These are phyloP conservation scores for Andrena camellia DNA, from an alignment of 2,888 invertebrate species.

Conservation along the genomic window DNA sequence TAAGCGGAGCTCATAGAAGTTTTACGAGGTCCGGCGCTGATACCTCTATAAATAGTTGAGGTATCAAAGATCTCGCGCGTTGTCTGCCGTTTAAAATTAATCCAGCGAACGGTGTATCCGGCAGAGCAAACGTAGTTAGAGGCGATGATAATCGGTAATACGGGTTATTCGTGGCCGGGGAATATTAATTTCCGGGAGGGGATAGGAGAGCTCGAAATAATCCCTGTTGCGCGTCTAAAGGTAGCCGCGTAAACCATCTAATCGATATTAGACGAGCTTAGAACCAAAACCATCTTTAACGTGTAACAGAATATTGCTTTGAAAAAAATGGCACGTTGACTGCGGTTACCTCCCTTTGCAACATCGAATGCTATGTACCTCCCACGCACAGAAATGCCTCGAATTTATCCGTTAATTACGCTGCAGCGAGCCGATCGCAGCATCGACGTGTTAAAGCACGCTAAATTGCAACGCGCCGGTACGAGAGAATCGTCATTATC, in stretches of 20 bases:
- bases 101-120: conserved; percentile 44
- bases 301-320: neutral
- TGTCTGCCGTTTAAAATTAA: conserved; percentile 68
- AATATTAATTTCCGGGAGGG: conserved; percentile 69
- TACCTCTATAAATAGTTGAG: conserved; percentile 64
- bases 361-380: neutral
- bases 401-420: conserved; percentile 20
- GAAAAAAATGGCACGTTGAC: neutral
- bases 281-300: too few relatives aligned
- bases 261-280: conserved; percentile 42
- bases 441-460: neutral
- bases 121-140: conserved; percentile 53
- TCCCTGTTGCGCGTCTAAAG: conserved; percentile 54
- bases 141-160: conserved; percentile 70
- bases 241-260: conserved; percentile 20
- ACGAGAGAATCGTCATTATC: neutral
- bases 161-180: conserved; percentile 66
- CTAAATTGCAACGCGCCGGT: neutral
- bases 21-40: conserved; percentile 59
- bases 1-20: conserved; percentile 60
- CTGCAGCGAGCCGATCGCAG: neutral
- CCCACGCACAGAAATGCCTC: neutral
- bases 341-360: neutral
- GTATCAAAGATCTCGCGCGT: conserved; percentile 63
- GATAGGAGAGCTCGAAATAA: conserved; percentile 52